These are phyloP conservation scores for Urocitellus parryii DNA, from an alignment of 2,113 vertebrate species.

Conservation along the genomic window DNA sequence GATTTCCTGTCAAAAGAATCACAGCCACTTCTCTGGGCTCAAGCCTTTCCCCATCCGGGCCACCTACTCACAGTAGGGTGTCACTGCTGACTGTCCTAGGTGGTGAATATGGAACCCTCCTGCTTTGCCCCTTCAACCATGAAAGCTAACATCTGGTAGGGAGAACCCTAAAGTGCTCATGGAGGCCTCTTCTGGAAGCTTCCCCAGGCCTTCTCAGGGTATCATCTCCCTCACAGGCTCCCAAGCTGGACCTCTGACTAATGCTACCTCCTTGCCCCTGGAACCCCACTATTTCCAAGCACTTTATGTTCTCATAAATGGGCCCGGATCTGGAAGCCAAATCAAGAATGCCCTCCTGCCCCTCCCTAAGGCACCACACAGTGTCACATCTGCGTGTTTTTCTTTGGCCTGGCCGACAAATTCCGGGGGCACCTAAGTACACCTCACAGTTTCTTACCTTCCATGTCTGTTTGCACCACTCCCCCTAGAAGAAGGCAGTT, in stretches of 20 bases:
- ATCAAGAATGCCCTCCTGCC: neutral
- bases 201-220: neutral
- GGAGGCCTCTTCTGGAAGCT: neutral
- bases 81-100: neutral
- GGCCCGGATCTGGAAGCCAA: neutral
- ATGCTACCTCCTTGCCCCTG: neutral
- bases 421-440: rapidly evolving
- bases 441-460: rapidly evolving
- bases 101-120: neutral
- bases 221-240: neutral
- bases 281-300: neutral
- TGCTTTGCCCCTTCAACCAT: neutral
- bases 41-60: too few species aligned
- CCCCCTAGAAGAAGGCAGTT: neutral
- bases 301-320: neutral
- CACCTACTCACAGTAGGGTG: neutral
- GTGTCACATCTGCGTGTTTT: neutral
- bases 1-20: neutral
- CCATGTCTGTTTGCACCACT: rapidly evolving
- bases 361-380: too few species aligned
- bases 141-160: neutral
- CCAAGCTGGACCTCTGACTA: neutral
- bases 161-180: neutral
- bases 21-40: neutral
- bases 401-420: neutral